Evolutionary conservation across 2,113 vertebrate genomes (phyloP), one percentile per base, ranked within the genome.

Genomic region (Promerops cafer): DNA sequence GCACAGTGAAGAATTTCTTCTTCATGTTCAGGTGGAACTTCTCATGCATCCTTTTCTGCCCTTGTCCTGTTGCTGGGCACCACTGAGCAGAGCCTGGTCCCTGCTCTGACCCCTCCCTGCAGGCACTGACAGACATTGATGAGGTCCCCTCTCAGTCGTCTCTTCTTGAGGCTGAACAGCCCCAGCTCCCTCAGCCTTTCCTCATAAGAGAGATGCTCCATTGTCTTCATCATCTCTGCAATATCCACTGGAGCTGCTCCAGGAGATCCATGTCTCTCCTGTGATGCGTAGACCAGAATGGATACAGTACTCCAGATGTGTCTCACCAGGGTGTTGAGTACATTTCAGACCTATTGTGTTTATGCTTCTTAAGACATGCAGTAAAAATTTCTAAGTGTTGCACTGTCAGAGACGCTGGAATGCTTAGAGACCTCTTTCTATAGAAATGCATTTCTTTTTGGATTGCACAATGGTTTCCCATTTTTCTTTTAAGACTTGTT

Each of bases 121-220:
- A 53, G 64, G 2, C 33, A 63, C 39, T 47, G 47, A 54, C 16
- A n/a, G 30, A 70, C 28, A 30, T 0, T 1, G 28, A 30, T 26
- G 56, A 6, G 9, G 9, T 11, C 2, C 19, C 23, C 10, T 39
- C 40, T 61, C 39, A 39, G 5, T 11, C 0, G 0, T 28, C 19
- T n/a, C 33, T 4, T 30, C 49, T 22, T 0, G 0, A 47, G 14
- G 20, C 49, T 70, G 65, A 79, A 21, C 28, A 54, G 40, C 1
- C 40, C n/a, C 64, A 61, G n/a, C 16, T 47, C 10, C 30, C 16
- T 40, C 65, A n/a, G 56, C 13, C 56, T 63, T n/a, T 40, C 30
- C 65, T 22, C 5, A 2, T 26, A 9, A 21, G 11, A n/a, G 24
- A 22, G 30, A 31, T 27, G 11, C 14, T 64, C 9, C 40, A 35